Evolutionary conservation across 2,797 vertebrate genomes (phyloP), one percentile per base, ranked within the genome.

Genomic region (Clarias fuscus): DNA sequence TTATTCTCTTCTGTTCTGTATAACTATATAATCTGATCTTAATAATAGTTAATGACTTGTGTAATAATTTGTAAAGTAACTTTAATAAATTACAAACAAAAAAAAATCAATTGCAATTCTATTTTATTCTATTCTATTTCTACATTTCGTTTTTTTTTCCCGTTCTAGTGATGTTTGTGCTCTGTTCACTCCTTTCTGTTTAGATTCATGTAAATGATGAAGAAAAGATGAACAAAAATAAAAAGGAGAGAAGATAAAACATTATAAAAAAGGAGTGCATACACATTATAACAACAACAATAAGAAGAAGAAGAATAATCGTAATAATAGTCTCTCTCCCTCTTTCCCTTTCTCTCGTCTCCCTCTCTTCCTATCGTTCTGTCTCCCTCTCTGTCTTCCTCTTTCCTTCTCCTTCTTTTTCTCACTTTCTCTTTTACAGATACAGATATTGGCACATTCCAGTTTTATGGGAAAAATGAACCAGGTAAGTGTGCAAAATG

Each of bases 361-460:
- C n/a, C 22, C 11, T 68, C 18, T 68, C 1, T 30, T 27, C 22
- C n/a, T 27, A 1, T 27, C 11, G 14, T 10, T 5, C 14, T 67
- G 0, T 65, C 64, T 67, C n/a, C 22, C 11, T 68, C 18, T 68
- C 1, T 30, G 0, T 27, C 3, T 68, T 5, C 5, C 27, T 30
- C 27, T 30, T 33, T 33, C 33, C 33, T 33, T 33, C 33, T 13
- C 27, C 27, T 17, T 68, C 27, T 14, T 14, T 17, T 8, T 13
- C n/a, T 67, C 65, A 7, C 80, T 80, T 76, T 73, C 83, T 82
- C 48, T 65, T 94, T 87, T 91, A 83, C 93, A 98, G 98, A 97
- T 94, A 96, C 95, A 93, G 97, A 99, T 93, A 96, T 98, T 91
- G 98, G 98, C 87, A 95, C 96, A 90, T 97, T 97, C 93, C 97